Evolutionary conservation across 2,888 invertebrate species (phyloP).

Genomic region (Herminia tarsipennalis): DNA sequence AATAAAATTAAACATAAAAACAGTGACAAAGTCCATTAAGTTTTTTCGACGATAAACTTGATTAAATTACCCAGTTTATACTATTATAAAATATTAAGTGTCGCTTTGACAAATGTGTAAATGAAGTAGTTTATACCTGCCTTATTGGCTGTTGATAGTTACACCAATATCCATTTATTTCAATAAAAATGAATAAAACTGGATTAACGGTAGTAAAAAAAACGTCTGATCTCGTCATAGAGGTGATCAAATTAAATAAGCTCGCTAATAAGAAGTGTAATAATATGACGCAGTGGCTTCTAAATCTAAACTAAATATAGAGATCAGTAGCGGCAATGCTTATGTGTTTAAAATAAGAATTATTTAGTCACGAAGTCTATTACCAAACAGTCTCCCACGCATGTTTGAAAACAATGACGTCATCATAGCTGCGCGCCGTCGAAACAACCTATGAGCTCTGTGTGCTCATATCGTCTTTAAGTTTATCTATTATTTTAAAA

Average conservation of each 20-base stretch:
- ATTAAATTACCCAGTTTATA: constrained; percentile 30
- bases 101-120: constrained; percentile 42
- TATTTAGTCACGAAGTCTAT: constrained; percentile 27
- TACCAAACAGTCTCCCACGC: constrained; percentile 26
- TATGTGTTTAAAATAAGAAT: constrained; percentile 35
- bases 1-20: constrained; percentile 20
- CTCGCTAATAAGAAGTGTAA: constrained; percentile 30
- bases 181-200: constrained; percentile 36
- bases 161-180: constrained; percentile 39
- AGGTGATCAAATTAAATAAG: constrained; percentile 31
- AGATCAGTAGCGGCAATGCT: constrained; percentile 30
- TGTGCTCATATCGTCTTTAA: constrained; percentile 26
- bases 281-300: constrained; percentile 31
- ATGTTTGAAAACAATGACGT: constrained; percentile 21
- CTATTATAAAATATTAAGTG: constrained; percentile 42
- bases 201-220: constrained; percentile 39
- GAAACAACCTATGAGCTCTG: constrained; percentile 20
- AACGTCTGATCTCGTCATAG: constrained; percentile 15
- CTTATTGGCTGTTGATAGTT: constrained; percentile 39
- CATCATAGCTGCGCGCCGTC: constrained; percentile 15
- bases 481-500: constrained; percentile 39
- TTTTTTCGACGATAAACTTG: constrained; percentile 12
- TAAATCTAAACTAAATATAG: constrained; percentile 32
- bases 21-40: constrained; percentile 20
- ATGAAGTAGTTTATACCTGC: constrained; percentile 35